Evolutionary conservation across 2,888 invertebrate genomes (phyloP).

Genomic region (Lithophane socia): DNA sequence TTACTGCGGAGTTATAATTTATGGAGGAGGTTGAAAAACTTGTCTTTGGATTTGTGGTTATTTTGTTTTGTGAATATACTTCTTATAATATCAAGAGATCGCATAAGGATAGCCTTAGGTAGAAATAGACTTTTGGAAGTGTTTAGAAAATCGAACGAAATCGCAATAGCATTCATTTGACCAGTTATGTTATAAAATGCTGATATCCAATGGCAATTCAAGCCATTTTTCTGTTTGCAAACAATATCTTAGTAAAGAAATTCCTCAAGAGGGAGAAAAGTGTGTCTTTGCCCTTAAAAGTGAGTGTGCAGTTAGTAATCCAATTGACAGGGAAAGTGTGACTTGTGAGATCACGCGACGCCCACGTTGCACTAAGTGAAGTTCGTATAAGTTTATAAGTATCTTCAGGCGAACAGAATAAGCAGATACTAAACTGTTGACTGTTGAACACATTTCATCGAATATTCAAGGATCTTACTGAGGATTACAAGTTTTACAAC

Average conservation of each 20-base stretch:
- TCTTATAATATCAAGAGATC: background rate
- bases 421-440: background rate
- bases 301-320: constrained; percentile 48
- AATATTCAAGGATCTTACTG: constrained; percentile 17
- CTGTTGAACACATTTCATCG: constrained; percentile 15
- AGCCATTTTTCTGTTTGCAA: background rate
- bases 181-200: background rate
- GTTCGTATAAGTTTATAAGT: constrained; percentile 28
- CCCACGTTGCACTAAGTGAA: constrained; percentile 26
- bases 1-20: constrained; percentile 29
- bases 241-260: background rate
- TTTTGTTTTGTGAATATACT: background rate
- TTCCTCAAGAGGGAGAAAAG: background rate
- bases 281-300: constrained; percentile 26
- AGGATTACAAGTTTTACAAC: background rate
- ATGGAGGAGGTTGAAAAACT: constrained; percentile 17
- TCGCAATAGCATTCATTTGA: background rate
- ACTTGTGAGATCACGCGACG: constrained; percentile 45
- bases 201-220: background rate
- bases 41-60: constrained; percentile 4
- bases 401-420: constrained; percentile 33
- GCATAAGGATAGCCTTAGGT: background rate
- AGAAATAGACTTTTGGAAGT: too few species aligned
- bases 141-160: background rate
- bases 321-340: constrained; percentile 55